phyloP scores from a whole-genome alignment of 2,888 invertebrate genomes.

The Glyphotaelius pellucidus region DNA sequence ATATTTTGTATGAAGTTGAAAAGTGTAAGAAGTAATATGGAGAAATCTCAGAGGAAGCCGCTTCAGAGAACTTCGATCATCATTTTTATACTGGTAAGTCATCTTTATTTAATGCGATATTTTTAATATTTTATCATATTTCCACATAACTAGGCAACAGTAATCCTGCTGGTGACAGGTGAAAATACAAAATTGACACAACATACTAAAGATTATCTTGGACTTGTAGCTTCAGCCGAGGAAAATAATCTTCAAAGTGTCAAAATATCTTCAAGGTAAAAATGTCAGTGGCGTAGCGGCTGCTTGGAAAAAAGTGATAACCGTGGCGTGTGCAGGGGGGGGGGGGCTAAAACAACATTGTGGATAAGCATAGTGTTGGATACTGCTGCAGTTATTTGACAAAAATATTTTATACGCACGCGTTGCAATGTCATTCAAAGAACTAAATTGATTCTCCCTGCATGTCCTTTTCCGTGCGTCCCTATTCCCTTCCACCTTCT shows the following conservation, averaged over 20 bases:
- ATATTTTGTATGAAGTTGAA: conserved; percentile 10
- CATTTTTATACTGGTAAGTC: conserved; percentile 30
- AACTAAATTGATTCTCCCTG: too few relatives aligned
- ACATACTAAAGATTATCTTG: background rate
- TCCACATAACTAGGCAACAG: background rate
- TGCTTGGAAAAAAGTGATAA: background rate
- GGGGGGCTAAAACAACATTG: too few relatives aligned
- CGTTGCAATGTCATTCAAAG: too few relatives aligned
- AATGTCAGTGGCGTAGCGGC: background rate
- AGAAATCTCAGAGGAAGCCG: conserved; percentile 4
- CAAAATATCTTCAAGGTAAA: background rate
- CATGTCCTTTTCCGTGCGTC: too few relatives aligned
- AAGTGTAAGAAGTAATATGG: conserved; percentile 19
- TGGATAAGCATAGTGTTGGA: too few relatives aligned
- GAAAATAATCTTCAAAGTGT: background rate
- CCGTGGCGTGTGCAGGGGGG: too few relatives aligned
- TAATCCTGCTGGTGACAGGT: conserved; percentile 1
- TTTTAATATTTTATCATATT: background rate
- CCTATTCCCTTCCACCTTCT: too few relatives aligned
- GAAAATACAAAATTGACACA: background rate
- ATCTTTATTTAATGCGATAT: background rate
- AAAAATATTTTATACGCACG: too few relatives aligned
- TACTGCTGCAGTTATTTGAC: too few relatives aligned
- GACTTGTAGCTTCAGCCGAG: background rate
- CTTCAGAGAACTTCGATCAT: background rate